Base-by-base conservation (phyloP, 1,140 invertebrate species). In the Tribolium castaneum region DNA sequence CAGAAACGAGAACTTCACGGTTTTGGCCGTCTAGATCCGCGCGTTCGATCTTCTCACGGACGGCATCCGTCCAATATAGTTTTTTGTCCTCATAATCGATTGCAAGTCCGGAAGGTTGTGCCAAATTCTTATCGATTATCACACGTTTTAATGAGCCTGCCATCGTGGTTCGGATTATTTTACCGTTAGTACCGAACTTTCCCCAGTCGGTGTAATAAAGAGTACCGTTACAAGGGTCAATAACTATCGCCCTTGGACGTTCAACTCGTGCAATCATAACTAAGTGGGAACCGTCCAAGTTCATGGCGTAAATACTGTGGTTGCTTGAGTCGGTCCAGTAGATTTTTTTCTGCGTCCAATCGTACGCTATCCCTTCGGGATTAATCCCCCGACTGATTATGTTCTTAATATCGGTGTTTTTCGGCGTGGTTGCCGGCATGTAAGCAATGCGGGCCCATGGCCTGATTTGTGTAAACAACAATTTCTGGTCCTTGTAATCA, bases 51-150 rank as follows among this genome's bases (percentile, higher is more conserved):
- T 99, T 99, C 85, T 99, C 97, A 34, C 96, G 89, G 0, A 98
- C 95, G 0, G 98, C 97, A 87, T 99, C 98, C 0, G 98, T 98
- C 98, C 98, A 99, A 84, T 99, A 99, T 0, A 99, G 87, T 90
- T 96, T 97, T 13, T 93, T 90, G 16, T 99, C 97, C 19, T 98
- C 96, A 84, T 97, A 99, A 88, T 99, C 98, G 34, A 99, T 96
- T 0, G 97, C 95, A 14, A 99, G 88, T 16, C 98, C 98, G 84
- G 97, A 98, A 0, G 98, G 98, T 86, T 99, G 97, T 0, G 97
- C 96, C 0, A 99, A 87, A 79, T 98, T 95, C 82, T 93, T 94
- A 30, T 96, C 94, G 0, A 99, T 93, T 12, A 99, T 95, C 0
- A 95, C 93, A 74, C 92, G 92, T 83, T 97, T 97, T 51, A 97